These are phyloP conservation scores for Glaucomys volans DNA, from an alignment of 2,113 vertebrate genomes.

Conservation along the genomic window DNA sequence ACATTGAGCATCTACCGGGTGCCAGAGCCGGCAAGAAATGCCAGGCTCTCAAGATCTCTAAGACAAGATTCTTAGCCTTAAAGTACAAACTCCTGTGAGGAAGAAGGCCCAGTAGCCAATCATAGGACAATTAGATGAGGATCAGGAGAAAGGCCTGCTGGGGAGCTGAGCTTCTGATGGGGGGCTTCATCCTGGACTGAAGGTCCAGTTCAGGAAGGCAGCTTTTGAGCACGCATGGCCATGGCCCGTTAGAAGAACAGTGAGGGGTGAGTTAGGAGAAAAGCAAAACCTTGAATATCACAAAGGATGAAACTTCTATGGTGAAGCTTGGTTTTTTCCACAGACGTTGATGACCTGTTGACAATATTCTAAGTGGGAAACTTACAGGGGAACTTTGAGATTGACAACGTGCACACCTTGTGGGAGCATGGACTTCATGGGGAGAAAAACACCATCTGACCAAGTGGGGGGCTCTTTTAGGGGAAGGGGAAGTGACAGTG, in stretches of 20 bases:
- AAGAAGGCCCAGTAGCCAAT: neutral
- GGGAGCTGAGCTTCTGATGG: too few relatives aligned
- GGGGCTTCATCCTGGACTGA: accelerated
- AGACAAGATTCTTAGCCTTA: neutral
- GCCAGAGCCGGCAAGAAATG: neutral
- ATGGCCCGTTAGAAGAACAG: too few relatives aligned
- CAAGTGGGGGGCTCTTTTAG: too few relatives aligned
- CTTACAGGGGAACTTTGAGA: neutral
- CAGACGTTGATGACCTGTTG: too few relatives aligned
- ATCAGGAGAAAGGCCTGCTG: too few relatives aligned
- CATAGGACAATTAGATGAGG: accelerated
- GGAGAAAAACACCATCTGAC: neutral
- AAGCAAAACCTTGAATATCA: accelerated
- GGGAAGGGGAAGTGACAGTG: neutral
- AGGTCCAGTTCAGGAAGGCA: neutral
- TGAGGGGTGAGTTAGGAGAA: neutral
- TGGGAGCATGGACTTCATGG: neutral
- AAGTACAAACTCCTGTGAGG: too few relatives aligned
- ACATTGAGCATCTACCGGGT: accelerated
- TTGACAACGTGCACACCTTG: accelerated
- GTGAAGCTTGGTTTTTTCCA: accelerated
- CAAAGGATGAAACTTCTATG: accelerated
- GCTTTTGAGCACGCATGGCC: neutral
- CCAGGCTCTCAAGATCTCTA: accelerated
- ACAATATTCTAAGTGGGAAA: neutral